Evolutionary conservation across 2,797 vertebrate species (phyloP), one percentile per base, ranked within the genome.

Genomic region (Muscicapa comitata): DNA sequence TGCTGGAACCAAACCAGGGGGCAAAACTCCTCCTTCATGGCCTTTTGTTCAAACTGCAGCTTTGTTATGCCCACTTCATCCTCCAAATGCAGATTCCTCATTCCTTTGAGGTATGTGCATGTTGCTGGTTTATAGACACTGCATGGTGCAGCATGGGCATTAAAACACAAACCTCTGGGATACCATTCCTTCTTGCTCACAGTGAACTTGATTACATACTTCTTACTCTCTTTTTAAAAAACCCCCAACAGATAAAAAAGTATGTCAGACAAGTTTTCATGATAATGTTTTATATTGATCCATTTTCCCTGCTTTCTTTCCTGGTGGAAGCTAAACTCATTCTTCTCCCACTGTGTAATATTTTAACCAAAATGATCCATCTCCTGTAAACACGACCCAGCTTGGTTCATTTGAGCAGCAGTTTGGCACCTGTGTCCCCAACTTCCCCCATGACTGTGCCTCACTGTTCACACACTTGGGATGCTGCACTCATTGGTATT

Each of bases 341-440:
- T 58, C 40, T 37, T 6, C 21, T 66, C 48, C 48, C 12, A 14
- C 13, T 20, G 23, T 28, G 50, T 23, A 13, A 9, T 17, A 47
- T 43, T 54, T 65, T 48, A 42, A 53, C 26, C 50, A 65, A 21
- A 86, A 54, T 4, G 2, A 6, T 40, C 40, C 19, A 31, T 18
- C 35, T 38, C 12, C 1, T 5, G 4, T 14, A 26, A 67, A 40
- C n/a, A 7, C 0, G 0, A 35, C 9, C 19, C 20, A 58, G 71
- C 2, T 1, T 1, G 6, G 37, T 18, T 63, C 45, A 26, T 65
- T 31, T 50, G 21, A 78, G 42, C 54, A 65, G 42, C 0, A 1
- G 6, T 54, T 57, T 45, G 51, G n/a, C 3, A 1, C 45, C 73
- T 5, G 9, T 16, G 33, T 17, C 40, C 43, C 59, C 76, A 42